phyloP scores from a whole-genome alignment of 2,888 invertebrate species.

The Idaea aversata region DNA sequence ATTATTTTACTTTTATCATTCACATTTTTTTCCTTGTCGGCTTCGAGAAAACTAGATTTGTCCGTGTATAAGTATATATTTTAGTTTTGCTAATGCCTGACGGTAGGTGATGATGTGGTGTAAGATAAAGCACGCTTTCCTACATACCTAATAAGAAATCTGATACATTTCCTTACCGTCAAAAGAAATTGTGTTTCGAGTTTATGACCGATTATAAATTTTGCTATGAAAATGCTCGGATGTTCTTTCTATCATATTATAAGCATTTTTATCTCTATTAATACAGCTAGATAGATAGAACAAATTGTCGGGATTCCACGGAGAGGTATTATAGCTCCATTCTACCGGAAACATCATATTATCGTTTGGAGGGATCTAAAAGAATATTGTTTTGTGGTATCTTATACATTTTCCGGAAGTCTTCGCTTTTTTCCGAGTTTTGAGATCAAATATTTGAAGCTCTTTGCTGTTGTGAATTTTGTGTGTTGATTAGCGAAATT shows the following conservation, averaged over 20 bases:
- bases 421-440: constrained; percentile 30
- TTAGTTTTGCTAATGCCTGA: no score
- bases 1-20: no score
- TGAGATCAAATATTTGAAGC: constrained; percentile 36
- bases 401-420: constrained; percentile 49
- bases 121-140: no score
- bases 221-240: no score
- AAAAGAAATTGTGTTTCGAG: no score
- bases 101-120: no score
- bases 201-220: no score
- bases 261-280: not conserved
- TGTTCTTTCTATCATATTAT: not conserved
- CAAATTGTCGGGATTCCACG: constrained; percentile 42
- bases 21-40: no score
- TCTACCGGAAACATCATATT: constrained; percentile 65
- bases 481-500: constrained; percentile 21
- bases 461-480: constrained; percentile 37
- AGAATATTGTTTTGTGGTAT: constrained; percentile 64
- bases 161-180: no score
- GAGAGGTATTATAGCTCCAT: constrained; percentile 51
- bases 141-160: no score
- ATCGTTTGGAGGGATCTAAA: constrained; percentile 49
- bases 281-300: not conserved
- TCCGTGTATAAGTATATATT: no score
- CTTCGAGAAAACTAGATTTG: no score